These are phyloP conservation scores for Synergus japonicus DNA, from an alignment of 2,888 invertebrate species.

Conservation along the genomic window DNA sequence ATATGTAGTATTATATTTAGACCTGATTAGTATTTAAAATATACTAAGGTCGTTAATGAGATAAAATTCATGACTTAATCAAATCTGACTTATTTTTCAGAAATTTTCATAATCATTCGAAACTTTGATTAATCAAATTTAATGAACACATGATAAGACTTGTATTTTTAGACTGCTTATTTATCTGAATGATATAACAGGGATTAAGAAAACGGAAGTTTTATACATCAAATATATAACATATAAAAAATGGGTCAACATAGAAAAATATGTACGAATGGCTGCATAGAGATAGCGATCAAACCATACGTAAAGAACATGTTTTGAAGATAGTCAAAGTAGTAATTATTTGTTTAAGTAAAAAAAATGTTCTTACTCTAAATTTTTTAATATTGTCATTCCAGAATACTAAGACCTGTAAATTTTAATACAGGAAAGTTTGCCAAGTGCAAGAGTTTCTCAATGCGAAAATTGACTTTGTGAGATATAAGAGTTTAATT, in stretches of 20 bases:
- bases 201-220: too few relatives aligned
- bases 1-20: too few relatives aligned
- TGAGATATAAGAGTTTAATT: neutral
- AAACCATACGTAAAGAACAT: neutral
- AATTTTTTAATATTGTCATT: neutral
- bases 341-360: neutral
- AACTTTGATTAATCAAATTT: neutral
- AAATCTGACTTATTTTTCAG: too few relatives aligned
- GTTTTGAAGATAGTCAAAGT: neutral
- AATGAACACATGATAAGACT: neutral
- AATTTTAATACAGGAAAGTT: neutral
- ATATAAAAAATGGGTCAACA: neutral
- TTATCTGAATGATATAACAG: neutral
- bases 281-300: neutral
- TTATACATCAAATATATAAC: neutral
- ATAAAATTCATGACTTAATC: too few relatives aligned
- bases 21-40: too few relatives aligned
- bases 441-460: neutral
- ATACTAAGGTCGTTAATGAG: too few relatives aligned
- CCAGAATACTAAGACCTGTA: neutral
- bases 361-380: neutral
- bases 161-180: conserved; percentile 11
- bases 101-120: neutral
- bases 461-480: neutral
- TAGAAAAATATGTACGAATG: neutral